A percentile compares a stretch with the other conserved stretches of the same genome.
These are phyloP conservation scores for Melanchra persicariae DNA, from an alignment of 2,888 invertebrate genomes.

Conservation along the genomic window DNA sequence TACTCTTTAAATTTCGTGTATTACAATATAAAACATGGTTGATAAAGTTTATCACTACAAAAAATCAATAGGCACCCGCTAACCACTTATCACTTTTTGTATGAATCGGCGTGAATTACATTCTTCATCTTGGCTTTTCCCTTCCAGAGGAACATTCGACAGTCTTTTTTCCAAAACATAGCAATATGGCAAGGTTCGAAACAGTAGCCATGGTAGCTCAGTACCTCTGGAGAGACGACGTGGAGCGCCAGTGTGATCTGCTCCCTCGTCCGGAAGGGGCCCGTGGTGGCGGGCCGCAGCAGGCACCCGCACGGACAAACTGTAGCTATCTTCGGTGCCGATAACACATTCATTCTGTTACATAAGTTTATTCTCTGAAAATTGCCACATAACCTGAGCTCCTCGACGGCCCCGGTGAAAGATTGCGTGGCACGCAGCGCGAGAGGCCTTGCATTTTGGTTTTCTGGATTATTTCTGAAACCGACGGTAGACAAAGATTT, in stretches of 20 bases:
- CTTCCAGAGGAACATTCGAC: slow-evolving; percentile 92
- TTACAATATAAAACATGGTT: slow-evolving; percentile 53
- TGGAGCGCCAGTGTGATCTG: slow-evolving; percentile 84
- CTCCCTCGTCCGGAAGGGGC: slow-evolving; percentile 86
- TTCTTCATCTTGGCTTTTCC: slow-evolving; percentile 81
- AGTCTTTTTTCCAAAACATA: slow-evolving; percentile 93
- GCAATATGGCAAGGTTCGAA: slow-evolving; percentile 91
- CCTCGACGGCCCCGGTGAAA: slow-evolving; percentile 85
- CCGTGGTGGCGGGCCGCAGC: slow-evolving; percentile 78
- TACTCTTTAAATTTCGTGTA: slow-evolving; percentile 63
- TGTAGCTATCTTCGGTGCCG: slow-evolving; percentile 76
- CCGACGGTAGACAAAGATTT: slow-evolving; percentile 86
- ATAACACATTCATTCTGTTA: slow-evolving; percentile 78
- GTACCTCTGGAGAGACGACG: slow-evolving; percentile 89
- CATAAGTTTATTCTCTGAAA: slow-evolving; percentile 83
- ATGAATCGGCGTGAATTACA: slow-evolving; percentile 76
- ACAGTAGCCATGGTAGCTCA: slow-evolving; percentile 89
- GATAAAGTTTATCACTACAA: slow-evolving; percentile 55
- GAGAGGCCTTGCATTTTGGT: slow-evolving; percentile 81
- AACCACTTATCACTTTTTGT: slow-evolving; percentile 69
- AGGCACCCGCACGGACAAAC: slow-evolving; percentile 88
- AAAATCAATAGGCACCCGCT: slow-evolving; percentile 55
- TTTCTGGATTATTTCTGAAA: slow-evolving; percentile 81
- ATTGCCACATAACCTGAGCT: slow-evolving; percentile 81
- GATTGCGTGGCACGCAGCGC: slow-evolving; percentile 87